Percentiles rank a stretch among this genome's conserved stretches.
phyloP scores from a whole-genome alignment of 2,888 invertebrate genomes.

The Deilephila elpenor region DNA sequence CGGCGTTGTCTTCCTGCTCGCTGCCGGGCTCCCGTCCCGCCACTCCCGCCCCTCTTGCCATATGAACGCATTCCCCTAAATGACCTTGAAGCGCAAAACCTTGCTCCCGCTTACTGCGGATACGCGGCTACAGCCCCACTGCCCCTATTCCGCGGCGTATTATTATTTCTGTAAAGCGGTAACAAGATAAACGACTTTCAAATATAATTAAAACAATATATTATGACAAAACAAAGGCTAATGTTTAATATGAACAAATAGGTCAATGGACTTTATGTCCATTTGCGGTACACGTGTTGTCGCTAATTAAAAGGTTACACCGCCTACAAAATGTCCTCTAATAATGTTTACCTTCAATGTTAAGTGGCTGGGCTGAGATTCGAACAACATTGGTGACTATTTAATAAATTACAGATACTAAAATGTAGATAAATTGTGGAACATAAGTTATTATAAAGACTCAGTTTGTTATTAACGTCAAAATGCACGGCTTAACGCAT shows the following conservation, averaged over 20 bases:
- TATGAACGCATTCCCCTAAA: slow-evolving; percentile 44
- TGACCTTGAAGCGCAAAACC: slow-evolving; percentile 17
- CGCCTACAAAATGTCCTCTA: slow-evolving; percentile 1
- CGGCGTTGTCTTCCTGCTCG: slow-evolving; percentile 43
- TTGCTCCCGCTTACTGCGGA: background rate
- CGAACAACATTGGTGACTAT: slow-evolving; percentile 39
- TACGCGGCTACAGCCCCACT: background rate
- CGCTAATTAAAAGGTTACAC: slow-evolving; percentile 15
- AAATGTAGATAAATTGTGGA: slow-evolving; percentile 36
- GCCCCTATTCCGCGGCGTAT: background rate
- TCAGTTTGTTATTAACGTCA: background rate
- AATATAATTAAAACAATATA: slow-evolving; percentile 23
- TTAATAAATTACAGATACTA: slow-evolving; percentile 29
- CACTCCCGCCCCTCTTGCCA: slow-evolving; percentile 38
- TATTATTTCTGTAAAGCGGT: background rate
- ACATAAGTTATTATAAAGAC: background rate
- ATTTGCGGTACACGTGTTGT: slow-evolving; percentile 15
- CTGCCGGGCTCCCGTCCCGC: slow-evolving; percentile 36
- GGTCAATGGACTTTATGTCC: slow-evolving; percentile 30
- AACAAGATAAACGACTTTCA: slow-evolving; percentile 27
- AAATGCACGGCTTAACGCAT: slow-evolving; percentile 79
- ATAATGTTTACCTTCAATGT: background rate
- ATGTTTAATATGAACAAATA: slow-evolving; percentile 9
- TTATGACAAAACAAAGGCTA: slow-evolving; percentile 22
- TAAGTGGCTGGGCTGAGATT: slow-evolving; percentile 43